Base-by-base conservation (phyloP, 2,888 invertebrate genomes). In the Agriopis leucophaearia region DNA sequence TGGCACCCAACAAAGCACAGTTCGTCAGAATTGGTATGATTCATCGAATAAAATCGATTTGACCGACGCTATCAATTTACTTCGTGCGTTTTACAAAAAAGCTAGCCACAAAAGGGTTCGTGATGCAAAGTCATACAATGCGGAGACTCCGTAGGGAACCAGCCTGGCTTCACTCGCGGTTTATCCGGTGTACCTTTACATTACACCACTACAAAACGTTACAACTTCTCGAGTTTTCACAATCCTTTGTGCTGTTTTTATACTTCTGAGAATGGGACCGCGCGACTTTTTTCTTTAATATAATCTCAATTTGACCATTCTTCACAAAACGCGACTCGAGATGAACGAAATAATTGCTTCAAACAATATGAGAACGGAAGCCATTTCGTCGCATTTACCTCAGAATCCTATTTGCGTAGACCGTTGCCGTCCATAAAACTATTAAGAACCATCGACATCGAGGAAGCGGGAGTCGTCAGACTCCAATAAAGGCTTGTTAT, bases 401-500 rank as follows among this genome's bases (percentile, higher is more conserved):
- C 48, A 64, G 65, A 73, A 71, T 71, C 66, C 69, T 56, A 64
- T 70, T 75, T 55, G 64, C 44, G 51, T 63, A 67, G 73, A 61
- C 58, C 77, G 57, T 74, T 73, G 69, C 70, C 72, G 72, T 78
- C 73, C 77, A 78, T 78, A 77, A 78, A 80, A 79, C 78, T 81
- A 81, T 78, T 80, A 79, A 78, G 77, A 84, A 79, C 70, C 75
- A 83, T 74, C 75, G 75, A 68, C 72, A 76, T 80, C 78, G 72
- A 82, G 85, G 84, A 83, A 85, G 82, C 81, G 66, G 66, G 77
- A 74, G 81, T 80, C 59, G 83, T 81, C 85, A 82, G 82, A 85
- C 83, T 85, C 88, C 86, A 92, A 92, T 93, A 91, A 91, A 90
- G 87, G 81, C 88, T 90, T 87, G 90, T 92, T 92, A 90, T 91